phyloP scores from a whole-genome alignment of 1,140 invertebrate genomes.

The Odontomachus brunneus region DNA sequence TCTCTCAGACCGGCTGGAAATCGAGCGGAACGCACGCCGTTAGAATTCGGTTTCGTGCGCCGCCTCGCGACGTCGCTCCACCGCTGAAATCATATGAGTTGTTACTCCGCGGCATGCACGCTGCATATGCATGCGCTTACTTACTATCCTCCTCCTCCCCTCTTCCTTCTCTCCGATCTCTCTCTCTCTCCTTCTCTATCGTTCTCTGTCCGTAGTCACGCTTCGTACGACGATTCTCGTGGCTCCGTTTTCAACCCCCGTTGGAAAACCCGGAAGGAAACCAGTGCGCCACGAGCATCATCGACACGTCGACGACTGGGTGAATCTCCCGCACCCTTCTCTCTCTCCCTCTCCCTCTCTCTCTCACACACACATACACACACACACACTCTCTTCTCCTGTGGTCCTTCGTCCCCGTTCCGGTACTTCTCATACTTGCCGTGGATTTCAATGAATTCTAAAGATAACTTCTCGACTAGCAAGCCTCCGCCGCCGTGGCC shows the following conservation, averaged over 20 bases:
- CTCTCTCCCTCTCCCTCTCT: not conserved
- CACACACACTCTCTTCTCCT: not conserved
- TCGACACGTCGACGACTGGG: conserved; percentile 55
- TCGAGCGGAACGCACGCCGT: conserved; percentile 73
- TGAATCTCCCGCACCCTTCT: conserved; percentile 34
- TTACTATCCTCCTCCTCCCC: not conserved
- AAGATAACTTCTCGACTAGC: conserved; percentile 75
- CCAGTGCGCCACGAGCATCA: conserved; percentile 41
- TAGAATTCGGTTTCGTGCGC: conserved; percentile 81
- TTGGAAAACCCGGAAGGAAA: not conserved
- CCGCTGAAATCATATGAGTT: conserved; percentile 80
- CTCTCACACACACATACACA: too few relatives aligned
- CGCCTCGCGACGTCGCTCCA: conserved; percentile 76
- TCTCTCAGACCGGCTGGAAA: conserved; percentile 58
- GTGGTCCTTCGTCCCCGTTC: too few relatives aligned
- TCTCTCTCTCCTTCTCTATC: not conserved
- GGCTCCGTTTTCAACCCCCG: not conserved
- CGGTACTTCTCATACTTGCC: conserved; percentile 43
- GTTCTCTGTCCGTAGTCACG: conserved; percentile 20
- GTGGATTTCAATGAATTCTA: conserved; percentile 79
- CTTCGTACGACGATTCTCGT: conserved; percentile 40
- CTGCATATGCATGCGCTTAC: conserved; percentile 83
- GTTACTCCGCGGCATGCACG: conserved; percentile 82
- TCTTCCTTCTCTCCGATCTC: not conserved
- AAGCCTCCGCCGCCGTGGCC: conserved; percentile 19